Percentiles rank a stretch among this genome's conserved stretches.
phyloP scores from a whole-genome alignment of 2,888 invertebrate genomes.

The Dasypolia templi region DNA sequence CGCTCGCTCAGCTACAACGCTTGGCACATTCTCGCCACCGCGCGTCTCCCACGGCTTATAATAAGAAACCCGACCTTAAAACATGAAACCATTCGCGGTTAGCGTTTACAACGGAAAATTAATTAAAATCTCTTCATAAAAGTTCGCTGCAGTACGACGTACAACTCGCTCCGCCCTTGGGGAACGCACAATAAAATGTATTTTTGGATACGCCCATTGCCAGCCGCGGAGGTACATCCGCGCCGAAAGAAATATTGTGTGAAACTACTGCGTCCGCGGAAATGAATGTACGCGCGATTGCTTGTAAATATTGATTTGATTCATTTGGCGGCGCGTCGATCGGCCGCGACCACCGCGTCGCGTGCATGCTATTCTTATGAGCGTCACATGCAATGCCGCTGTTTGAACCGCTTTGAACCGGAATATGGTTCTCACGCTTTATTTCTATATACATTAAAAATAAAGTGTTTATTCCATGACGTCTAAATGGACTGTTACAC shows the following conservation, averaged over 20 bases:
- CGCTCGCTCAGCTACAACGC: neutral
- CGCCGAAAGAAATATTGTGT: constrained; percentile 80
- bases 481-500: neutral
- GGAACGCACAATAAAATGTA: constrained; percentile 88
- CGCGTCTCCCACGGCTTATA: constrained; percentile 59
- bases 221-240: constrained; percentile 85
- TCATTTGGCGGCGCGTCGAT: constrained; percentile 38
- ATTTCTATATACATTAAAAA: constrained; percentile 23
- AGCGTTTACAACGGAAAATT: constrained; percentile 80
- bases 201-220: constrained; percentile 88
- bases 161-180: constrained; percentile 82
- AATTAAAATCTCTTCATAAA: constrained; percentile 84
- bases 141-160: constrained; percentile 62
- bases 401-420: constrained; percentile 35
- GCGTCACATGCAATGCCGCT: constrained; percentile 23
- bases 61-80: constrained; percentile 68
- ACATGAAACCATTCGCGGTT: constrained; percentile 79
- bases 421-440: constrained; percentile 41
- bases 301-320: constrained; percentile 65
- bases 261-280: constrained; percentile 53
- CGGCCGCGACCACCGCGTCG: constrained; percentile 24
- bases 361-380: constrained; percentile 41
- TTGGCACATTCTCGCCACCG: constrained; percentile 1
- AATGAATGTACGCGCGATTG: constrained; percentile 55
- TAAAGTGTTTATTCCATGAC: constrained; percentile 19